Conservation (phyloP, 2,888 invertebrate genomes). For the Tetramorium bicarinatum region DNA sequence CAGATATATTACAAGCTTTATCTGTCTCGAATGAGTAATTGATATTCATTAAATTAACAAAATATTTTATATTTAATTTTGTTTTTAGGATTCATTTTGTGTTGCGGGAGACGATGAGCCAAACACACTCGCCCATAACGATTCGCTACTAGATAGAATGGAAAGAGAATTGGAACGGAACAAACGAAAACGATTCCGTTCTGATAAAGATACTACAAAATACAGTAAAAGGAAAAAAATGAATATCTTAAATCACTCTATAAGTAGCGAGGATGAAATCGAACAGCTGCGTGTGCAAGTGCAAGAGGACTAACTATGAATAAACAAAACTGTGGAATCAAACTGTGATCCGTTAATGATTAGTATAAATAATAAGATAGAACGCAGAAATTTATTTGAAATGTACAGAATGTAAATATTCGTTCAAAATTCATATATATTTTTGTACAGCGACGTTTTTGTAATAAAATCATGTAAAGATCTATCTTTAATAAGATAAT, state of each 20-base stretch:
- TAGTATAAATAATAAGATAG: not conserved
- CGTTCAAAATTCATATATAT: slow-evolving; percentile 9
- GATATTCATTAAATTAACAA: not conserved
- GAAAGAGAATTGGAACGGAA: slow-evolving; percentile 67
- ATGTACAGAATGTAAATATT: slow-evolving; percentile 26
- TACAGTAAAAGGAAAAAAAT: slow-evolving; percentile 62
- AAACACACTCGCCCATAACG: slow-evolving; percentile 48
- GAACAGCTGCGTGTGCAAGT: slow-evolving; percentile 78
- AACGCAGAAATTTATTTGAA: slow-evolving; percentile 34
- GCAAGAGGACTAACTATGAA: slow-evolving; percentile 68
- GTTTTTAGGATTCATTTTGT: slow-evolving; percentile 82
- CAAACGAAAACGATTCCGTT: slow-evolving; percentile 70
- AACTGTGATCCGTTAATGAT: slow-evolving; percentile 25
- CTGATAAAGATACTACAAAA: slow-evolving; percentile 36
- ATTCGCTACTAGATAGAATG: slow-evolving; percentile 72
- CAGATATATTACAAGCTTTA: not conserved
- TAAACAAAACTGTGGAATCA: not conserved
- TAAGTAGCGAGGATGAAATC: slow-evolving; percentile 81
- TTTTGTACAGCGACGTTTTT: slow-evolving; percentile 31
- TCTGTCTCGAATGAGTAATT: not conserved
- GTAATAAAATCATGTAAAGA: slow-evolving; percentile 29
- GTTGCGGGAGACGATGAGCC: slow-evolving; percentile 68
- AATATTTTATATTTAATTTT: slow-evolving; percentile 42
- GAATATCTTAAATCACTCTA: slow-evolving; percentile 51
- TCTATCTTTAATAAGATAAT: slow-evolving; percentile 36